Percentiles rank a stretch among this genome's conserved stretches.
These are phyloP conservation scores for Amblyjoppa proteus DNA, from an alignment of 2,888 invertebrate genomes.

Conservation along the genomic window DNA sequence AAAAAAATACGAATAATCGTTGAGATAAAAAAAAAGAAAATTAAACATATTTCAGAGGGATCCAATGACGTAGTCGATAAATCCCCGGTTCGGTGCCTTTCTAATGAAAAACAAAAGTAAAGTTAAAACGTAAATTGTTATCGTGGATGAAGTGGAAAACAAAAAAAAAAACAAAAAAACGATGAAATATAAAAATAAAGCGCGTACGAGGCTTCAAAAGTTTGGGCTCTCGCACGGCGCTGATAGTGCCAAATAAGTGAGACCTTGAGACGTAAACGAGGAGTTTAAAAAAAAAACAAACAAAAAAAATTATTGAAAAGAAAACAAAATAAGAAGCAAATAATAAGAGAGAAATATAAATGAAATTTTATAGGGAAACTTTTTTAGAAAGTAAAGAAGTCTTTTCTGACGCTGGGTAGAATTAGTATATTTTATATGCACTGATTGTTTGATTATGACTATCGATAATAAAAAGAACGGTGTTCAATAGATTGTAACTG, in stretches of 20 bases:
- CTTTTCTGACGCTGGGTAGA: conserved; percentile 85
- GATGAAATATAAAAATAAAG: conserved; percentile 64
- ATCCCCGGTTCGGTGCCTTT: conserved; percentile 85
- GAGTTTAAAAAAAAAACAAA: conserved; percentile 64
- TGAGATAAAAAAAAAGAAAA: conserved; percentile 68
- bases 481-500: conserved; percentile 84
- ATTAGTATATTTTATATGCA: conserved; percentile 85
- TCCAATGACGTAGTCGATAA: conserved; percentile 74
- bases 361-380: conserved; percentile 83
- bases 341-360: conserved; percentile 73
- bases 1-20: conserved; percentile 52
- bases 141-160: conserved; percentile 53
- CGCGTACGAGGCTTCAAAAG: conserved; percentile 65
- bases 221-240: conserved; percentile 69
- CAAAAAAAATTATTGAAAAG: conserved; percentile 47
- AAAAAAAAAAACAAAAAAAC: conserved; percentile 61
- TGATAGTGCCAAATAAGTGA: conserved; percentile 85
- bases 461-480: conserved; percentile 84
- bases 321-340: conserved; percentile 53
- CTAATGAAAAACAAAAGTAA: conserved; percentile 73
- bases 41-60: conserved; percentile 81
- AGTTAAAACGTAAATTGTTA: conserved; percentile 68
- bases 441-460: conserved; percentile 85
- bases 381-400: conserved; percentile 79
- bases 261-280: conserved; percentile 76